phyloP scores from a whole-genome alignment of 2,888 invertebrate species.

The Leptura quadrifasciata region DNA sequence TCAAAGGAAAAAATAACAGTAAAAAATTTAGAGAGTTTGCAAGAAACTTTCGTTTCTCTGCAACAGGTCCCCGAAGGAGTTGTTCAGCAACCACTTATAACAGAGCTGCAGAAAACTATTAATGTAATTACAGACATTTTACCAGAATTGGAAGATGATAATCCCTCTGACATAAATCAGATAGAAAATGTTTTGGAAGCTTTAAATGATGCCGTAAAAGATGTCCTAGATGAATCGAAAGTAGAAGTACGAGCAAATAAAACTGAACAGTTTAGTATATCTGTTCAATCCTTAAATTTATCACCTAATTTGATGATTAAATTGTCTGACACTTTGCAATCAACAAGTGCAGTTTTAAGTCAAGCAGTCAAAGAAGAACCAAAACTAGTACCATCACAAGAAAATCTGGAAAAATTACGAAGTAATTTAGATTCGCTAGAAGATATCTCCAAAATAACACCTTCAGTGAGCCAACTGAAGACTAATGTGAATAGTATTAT shows the following conservation, averaged over 20 bases:
- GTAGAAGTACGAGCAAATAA: slow-evolving; percentile 4
- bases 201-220: slow-evolving; percentile 14
- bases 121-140: slow-evolving; percentile 12
- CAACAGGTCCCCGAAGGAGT: slow-evolving; percentile 10
- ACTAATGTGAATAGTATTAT: not conserved
- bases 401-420: slow-evolving; percentile 13
- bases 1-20: not conserved
- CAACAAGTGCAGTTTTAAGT: slow-evolving; percentile 16
- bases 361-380: slow-evolving; percentile 13
- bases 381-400: not conserved
- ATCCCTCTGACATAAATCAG: not conserved
- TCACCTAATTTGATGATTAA: slow-evolving; percentile 20
- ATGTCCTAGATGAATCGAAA: slow-evolving; percentile 17
- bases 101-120: slow-evolving; percentile 26
- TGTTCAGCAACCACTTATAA: slow-evolving; percentile 11
- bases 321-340: slow-evolving; percentile 26
- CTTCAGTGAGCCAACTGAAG: not conserved
- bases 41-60: slow-evolving; percentile 13
- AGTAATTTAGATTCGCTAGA: slow-evolving; percentile 5
- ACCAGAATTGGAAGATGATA: slow-evolving; percentile 31
- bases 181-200: slow-evolving; percentile 27
- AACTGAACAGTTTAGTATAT: slow-evolving; percentile 24
- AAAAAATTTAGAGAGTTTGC: slow-evolving; percentile 15
- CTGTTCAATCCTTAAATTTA: slow-evolving; percentile 31
- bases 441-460: not conserved